A percentile compares a stretch with the other conserved stretches of the same genome.
Conservation (phyloP, 1,140 invertebrate species). For the Rhysida immarginata region DNA sequence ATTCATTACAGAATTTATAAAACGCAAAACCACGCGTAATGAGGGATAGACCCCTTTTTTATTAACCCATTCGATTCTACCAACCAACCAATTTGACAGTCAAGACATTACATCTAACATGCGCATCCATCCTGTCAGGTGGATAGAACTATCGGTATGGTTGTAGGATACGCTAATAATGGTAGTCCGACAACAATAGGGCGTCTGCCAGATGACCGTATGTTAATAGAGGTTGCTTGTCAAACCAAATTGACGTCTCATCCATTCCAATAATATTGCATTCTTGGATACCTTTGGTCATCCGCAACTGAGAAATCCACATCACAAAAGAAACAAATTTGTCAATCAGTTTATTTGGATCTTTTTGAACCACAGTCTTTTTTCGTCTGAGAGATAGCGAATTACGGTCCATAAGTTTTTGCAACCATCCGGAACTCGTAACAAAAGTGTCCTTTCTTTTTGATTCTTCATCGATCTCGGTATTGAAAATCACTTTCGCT, state of each 20-base stretch:
- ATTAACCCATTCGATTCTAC: too few relatives aligned
- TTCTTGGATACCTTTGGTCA: neutral
- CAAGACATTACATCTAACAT: too few relatives aligned
- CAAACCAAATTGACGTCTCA: neutral
- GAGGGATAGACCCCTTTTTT: too few relatives aligned
- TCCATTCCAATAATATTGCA: neutral
- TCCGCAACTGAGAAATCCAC: neutral
- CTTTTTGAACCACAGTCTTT: neutral
- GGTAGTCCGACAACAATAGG: too few relatives aligned
- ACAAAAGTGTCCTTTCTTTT: conserved; percentile 2
- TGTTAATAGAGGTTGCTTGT: too few relatives aligned
- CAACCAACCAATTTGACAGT: too few relatives aligned
- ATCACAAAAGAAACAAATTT: conserved; percentile 1
- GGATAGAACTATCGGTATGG: too few relatives aligned
- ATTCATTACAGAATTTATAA: too few relatives aligned
- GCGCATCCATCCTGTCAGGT: too few relatives aligned
- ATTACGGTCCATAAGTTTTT: conserved; percentile 2
- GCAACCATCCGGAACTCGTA: neutral
- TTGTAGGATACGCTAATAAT: too few relatives aligned
- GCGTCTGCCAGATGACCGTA: too few relatives aligned
- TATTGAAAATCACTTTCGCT: conserved; percentile 3
- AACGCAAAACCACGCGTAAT: too few relatives aligned
- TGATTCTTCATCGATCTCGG: conserved; percentile 4
- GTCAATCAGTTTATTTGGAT: neutral
- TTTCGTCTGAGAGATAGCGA: conserved; percentile 4